Base-by-base conservation (phyloP, 2,797 vertebrate species). In the Hypotaenidia okinawae region DNA sequence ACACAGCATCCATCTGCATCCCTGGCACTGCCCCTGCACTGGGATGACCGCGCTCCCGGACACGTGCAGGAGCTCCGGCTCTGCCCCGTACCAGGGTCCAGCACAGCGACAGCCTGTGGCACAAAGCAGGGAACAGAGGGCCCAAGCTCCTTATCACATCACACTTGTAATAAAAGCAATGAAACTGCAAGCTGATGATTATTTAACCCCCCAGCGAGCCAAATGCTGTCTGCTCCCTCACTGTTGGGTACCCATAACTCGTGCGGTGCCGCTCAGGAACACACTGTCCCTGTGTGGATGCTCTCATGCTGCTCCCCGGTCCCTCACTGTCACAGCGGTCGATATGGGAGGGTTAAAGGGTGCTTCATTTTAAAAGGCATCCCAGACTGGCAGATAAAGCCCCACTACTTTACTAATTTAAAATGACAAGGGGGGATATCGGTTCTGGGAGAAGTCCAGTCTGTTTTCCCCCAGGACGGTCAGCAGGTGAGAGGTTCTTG, bases 61-160 rank as follows among this genome's bases (percentile, higher is more conserved):
- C 0, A 4, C 0, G 2, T 1, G n/a, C 30, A 2, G 61, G 37
- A 14, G 92, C 69, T 27, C 39, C 4, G 1, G 58, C 25, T 23
- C 43, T 37, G 37, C 69, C 72, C 61, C 0, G 0, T 8, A 3
- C 49, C 3, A 3, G 61, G 4, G 13, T 51, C 58, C 0, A 0
- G 55, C 81, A 37, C 72, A 24, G 54, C 25, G 3, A 10, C 72
- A 23, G 35, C 82, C 49, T 10, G 2, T 10, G 35, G 16, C 2
- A 32, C 76, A 59, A 6, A 87, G 5, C 25, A 2, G 69, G 57
- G 45, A 81, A 4, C 22, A 21, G 18, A 45, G 13, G 8, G 8
- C 39, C 83, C 3, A 0, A 33, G 81, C 52, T 57, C 49, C 64
- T 11, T 4, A 4, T 23, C 17, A 4, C 2, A 1, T 2, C 73